phyloP scores from a whole-genome alignment of 2,797 vertebrate species.

The Hemitrygon akajei region DNA sequence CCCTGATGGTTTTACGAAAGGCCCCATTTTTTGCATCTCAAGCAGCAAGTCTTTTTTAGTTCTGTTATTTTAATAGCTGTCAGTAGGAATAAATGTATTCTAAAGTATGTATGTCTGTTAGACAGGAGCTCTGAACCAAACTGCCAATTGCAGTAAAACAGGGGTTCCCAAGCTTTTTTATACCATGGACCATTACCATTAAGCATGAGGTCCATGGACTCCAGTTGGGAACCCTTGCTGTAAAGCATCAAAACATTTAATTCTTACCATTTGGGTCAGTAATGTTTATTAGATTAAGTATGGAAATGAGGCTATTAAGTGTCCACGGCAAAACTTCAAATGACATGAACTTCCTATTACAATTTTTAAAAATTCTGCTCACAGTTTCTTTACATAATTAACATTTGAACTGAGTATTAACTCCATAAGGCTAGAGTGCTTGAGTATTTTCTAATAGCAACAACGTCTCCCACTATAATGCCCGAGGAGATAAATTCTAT shows the following conservation, averaged over 20 bases:
- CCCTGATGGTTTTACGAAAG: neutral
- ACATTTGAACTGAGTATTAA: neutral
- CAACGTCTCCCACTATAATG: neutral
- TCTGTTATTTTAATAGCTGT: neutral
- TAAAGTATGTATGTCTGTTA: neutral
- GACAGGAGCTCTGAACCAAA: neutral
- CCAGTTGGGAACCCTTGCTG: too few relatives aligned
- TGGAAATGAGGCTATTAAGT: constrained; percentile 11
- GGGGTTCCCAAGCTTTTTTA: too few relatives aligned
- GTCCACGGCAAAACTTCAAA: constrained; percentile 24
- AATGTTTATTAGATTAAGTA: constrained; percentile 33
- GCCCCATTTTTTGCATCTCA: neutral
- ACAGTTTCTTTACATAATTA: neutral
- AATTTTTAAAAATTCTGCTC: constrained; percentile 15
- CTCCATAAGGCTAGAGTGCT: neutral
- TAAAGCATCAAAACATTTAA: neutral
- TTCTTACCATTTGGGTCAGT: constrained; percentile 19
- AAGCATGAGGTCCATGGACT: too few relatives aligned
- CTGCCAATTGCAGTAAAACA: neutral
- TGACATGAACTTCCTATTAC: neutral
- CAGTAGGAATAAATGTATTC: constrained; percentile 4
- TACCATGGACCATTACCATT: too few relatives aligned
- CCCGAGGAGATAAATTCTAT: neutral
- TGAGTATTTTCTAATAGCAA: neutral
- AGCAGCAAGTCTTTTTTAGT: neutral